Base-by-base conservation (phyloP, 1,140 invertebrate species). In the Ooceraea biroi region DNA sequence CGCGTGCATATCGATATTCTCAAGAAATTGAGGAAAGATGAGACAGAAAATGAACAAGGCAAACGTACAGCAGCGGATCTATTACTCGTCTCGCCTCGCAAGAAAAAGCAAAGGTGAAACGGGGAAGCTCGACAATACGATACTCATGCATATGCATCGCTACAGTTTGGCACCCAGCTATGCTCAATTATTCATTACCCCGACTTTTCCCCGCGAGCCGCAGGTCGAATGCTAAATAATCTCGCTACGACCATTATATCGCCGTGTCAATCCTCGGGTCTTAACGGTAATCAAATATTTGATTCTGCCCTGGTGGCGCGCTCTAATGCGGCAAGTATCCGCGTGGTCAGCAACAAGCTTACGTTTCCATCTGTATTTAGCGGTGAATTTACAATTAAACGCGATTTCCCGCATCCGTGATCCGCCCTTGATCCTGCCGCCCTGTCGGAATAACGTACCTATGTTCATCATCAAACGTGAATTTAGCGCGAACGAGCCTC, bases 111-210 rank as follows among this genome's bases (percentile, higher is more conserved):
- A 50, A 17, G 25, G 25, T 44, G 25, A 68, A 7, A 17, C 17
- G 17, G 36, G 36, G 17, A 69, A 80, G 50, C 12, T 69, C 12
- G 17, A 80, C 76, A 30, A 80, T 12, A 12, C 8, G n/a, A 80
- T 80, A 30, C 76, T 80, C 76, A 80, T 80, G 50, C 50, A 80
- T 80, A 80, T 80, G 50, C n/a, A 80, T 80, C 65, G 65, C 36
- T 22, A 27, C n/a, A 66, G 60, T 58, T 71, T 80, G 50, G 76
- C 76, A 78, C 1, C 63, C 17, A n/a, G 65, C 57, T 57, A 69
- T 17, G 52, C 69, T 80, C 50, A 46, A 80, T 69, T 80, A 80
- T 80, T 80, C 76, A 69, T 78, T 19, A 11, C 22, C 19, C 7
- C 5, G 22, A 69, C 36, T 80, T 61, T 78, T 30, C 58, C 22